Evolutionary conservation across 2,113 vertebrate genomes (phyloP).

Genomic region (Poicephalus gulielmi): DNA sequence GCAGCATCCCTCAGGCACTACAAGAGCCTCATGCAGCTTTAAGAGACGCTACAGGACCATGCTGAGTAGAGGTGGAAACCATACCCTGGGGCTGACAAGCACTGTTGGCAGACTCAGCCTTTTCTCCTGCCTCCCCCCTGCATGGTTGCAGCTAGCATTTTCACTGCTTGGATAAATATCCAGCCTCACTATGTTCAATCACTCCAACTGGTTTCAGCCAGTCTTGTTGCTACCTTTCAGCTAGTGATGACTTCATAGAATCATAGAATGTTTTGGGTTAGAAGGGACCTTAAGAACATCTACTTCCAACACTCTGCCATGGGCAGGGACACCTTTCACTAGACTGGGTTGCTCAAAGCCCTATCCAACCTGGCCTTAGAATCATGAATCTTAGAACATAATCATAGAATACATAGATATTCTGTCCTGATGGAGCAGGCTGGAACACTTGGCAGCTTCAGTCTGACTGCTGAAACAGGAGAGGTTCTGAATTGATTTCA

Average conservation of each 20-base stretch:
- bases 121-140: not conserved
- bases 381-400: not conserved
- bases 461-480: not conserved
- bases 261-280: not conserved
- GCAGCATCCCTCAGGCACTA: not conserved
- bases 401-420: not conserved
- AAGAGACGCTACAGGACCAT: not conserved
- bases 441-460: not conserved
- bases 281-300: not conserved
- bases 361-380: not conserved
- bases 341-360: not conserved
- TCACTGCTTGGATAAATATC: not conserved
- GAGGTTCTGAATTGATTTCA: not conserved
- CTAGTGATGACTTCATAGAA: not conserved
- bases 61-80: not conserved
- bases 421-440: not conserved
- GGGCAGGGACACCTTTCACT: not conserved
- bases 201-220: not conserved
- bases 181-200: not conserved
- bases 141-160: rapidly evolving
- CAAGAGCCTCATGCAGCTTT: not conserved
- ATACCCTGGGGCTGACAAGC: rapidly evolving
- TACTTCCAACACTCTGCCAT: not conserved
- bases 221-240: not conserved
- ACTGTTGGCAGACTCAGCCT: not conserved